Evolutionary conservation across 2,797 vertebrate species (phyloP).

Genomic region (Avahi laniger): DNA sequence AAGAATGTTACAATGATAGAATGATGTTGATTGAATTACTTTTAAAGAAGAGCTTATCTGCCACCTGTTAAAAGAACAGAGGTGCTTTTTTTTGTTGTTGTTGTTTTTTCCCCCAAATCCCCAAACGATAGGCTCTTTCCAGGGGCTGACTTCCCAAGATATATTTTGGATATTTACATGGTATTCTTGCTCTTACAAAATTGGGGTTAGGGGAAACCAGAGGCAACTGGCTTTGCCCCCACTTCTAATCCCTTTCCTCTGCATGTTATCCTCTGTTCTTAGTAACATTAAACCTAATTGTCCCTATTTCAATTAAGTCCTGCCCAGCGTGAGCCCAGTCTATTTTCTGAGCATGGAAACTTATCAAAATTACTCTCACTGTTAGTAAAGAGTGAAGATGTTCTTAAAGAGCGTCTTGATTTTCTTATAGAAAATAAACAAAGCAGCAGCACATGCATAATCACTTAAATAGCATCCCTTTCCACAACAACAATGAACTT

Average conservation of each 20-base stretch:
- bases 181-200: background rate
- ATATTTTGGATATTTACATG: background rate
- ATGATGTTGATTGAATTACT: background rate
- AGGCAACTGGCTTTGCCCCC: background rate
- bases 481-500: background rate
- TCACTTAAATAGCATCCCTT: constrained; percentile 10
- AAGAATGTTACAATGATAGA: background rate
- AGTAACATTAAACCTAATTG: background rate
- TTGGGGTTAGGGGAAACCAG: background rate
- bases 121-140: background rate
- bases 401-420: constrained; percentile 51
- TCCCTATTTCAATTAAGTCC: background rate
- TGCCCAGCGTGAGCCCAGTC: background rate
- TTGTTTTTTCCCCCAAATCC: background rate
- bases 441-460: background rate
- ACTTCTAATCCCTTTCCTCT: background rate
- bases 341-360: background rate
- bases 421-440: constrained; percentile 62
- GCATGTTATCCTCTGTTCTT: background rate
- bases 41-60: constrained; percentile 24
- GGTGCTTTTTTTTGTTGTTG: background rate
- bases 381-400: constrained; percentile 35
- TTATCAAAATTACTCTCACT: constrained; percentile 31
- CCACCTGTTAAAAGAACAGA: background rate
- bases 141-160: background rate